Base-by-base conservation (phyloP, 2,797 vertebrate species). In the Pachyuromys duprasi region DNA sequence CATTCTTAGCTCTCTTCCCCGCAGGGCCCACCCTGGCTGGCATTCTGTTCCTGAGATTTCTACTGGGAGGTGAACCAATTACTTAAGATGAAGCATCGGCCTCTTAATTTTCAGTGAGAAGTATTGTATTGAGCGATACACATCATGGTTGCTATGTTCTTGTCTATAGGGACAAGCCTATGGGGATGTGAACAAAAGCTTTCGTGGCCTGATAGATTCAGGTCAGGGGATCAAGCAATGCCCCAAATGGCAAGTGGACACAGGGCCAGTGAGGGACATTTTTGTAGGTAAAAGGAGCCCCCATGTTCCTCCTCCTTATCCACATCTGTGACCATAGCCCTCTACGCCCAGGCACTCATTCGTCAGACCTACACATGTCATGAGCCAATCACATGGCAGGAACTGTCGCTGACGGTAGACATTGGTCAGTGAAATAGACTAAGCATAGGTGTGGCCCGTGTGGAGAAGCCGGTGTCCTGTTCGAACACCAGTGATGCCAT, bases 31-130 rank as follows among this genome's bases (percentile, higher is more conserved):
- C 79, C 55, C 76, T 74, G 78, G 57, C 45, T 53, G 49, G 49
- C 62, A 36, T 91, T 83, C 53, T 86, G 26, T 91, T 86, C 15
- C 70, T 80, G 11, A 45, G 57, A 57, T 60, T 86, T 90, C 65
- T 96, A 89, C 39, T 84, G 22, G 93, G 69, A 86, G 65, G n/a
- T 79, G 57, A 95, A 57, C 81, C 36, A 60, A 22, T 57, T 84
- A 88, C 28, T 26, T 15, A 70, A 89, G 75, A 31, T 15, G 22
- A 69, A 88, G 90, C n/a, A 49, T 36, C 57, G 93, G 26, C 24
- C 18, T 82, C 28, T 65, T 93, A 81, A 86, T 86, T 67, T 80
- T 78, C 22, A 87, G 36, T 76, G 49, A 82, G 79, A 93, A 86
- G 62, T 53, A 86, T 57, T 12, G 9, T 45, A 33, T 60, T 65